phyloP scores from a whole-genome alignment of 2,797 vertebrate genomes.

The Triplophysa yarkandensis region DNA sequence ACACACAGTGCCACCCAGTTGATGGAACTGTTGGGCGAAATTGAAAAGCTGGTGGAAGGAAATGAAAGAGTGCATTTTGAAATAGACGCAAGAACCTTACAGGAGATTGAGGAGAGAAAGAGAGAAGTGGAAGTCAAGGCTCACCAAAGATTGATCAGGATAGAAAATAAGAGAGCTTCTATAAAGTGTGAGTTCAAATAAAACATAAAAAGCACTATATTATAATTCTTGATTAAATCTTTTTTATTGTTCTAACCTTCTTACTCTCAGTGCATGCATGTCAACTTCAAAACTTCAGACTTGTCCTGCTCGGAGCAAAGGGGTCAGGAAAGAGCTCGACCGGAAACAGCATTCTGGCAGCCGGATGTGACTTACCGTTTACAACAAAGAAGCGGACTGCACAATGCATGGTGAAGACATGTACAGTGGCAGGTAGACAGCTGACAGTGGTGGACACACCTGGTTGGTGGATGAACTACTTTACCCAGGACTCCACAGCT shows the following conservation, averaged over 20 bases:
- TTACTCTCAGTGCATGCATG: background rate
- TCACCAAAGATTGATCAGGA: conserved; percentile 29
- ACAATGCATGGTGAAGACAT: conserved; percentile 56
- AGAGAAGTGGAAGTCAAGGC: conserved; percentile 24
- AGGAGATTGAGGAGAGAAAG: conserved; percentile 6
- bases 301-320: conserved; percentile 73
- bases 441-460: conserved; percentile 74
- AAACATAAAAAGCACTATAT: background rate
- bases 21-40: conserved; percentile 27
- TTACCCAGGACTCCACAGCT: conserved; percentile 57
- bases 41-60: conserved; percentile 26
- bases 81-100: conserved; percentile 33
- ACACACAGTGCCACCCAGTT: conserved; percentile 8
- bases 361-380: conserved; percentile 64
- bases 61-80: conserved; percentile 24
- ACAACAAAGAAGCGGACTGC: conserved; percentile 63
- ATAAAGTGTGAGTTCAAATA: conserved; percentile 19
- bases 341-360: conserved; percentile 69
- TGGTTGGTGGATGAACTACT: conserved; percentile 75
- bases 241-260: background rate
- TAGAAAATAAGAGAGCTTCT: conserved; percentile 12
- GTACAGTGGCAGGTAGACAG: conserved; percentile 55
- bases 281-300: conserved; percentile 55
- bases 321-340: conserved; percentile 70
- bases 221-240: background rate